These are phyloP conservation scores for Yoshiicerus persimilis DNA, from an alignment of 1,140 invertebrate genomes.

Conservation along the genomic window DNA sequence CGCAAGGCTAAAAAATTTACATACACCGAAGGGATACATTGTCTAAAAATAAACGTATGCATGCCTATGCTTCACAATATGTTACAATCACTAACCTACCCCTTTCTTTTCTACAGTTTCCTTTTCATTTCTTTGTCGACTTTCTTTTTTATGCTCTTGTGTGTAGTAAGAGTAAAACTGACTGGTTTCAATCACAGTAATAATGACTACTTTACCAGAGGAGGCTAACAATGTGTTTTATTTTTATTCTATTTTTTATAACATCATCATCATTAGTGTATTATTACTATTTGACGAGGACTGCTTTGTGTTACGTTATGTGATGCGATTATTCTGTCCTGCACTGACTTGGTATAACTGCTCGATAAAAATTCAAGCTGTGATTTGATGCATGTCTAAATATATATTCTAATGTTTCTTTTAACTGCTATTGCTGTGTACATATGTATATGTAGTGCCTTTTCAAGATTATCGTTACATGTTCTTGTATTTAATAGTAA, in stretches of 20 bases:
- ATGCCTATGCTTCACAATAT: neutral
- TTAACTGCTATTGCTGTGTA: neutral
- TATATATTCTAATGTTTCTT: neutral
- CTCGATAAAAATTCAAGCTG: neutral
- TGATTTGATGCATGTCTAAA: neutral
- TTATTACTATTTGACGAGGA: neutral
- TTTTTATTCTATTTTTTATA: neutral
- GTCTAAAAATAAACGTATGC: neutral
- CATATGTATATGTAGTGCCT: neutral
- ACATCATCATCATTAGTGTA: neutral
- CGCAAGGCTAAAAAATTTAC: no score
- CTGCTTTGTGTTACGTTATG: no score
- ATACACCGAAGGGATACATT: neutral
- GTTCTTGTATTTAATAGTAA: neutral
- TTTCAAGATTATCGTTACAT: neutral
- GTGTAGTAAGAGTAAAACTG: no score
- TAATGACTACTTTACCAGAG: neutral
- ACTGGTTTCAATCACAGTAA: neutral
- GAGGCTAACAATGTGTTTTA: neutral
- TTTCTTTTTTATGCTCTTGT: neutral
- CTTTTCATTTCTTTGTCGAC: neutral
- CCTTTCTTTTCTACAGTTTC: neutral
- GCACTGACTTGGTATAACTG: neutral
- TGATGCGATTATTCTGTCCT: neutral
- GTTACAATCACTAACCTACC: neutral